Evolutionary conservation across 1,140 invertebrate genomes (phyloP).

Genomic region (Leptestheria dahalacensis): DNA sequence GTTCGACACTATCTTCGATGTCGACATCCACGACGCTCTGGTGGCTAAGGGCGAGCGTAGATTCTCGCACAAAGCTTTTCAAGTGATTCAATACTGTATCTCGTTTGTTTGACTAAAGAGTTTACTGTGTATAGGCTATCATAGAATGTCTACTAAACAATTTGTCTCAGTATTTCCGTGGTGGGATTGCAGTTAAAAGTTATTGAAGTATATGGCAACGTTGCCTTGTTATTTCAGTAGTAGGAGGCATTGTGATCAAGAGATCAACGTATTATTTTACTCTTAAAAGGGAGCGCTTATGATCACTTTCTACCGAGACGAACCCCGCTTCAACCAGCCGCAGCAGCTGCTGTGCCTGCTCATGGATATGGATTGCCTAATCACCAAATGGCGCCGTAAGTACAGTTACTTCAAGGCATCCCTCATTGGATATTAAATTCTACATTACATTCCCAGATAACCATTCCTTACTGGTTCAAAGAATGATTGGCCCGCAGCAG

Average conservation of each 20-base stretch:
- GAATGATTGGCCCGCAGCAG: conserved; percentile 96
- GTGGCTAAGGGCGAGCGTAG: conserved; percentile 70
- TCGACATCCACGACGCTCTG: conserved; percentile 59
- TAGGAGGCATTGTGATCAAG: too few relatives aligned
- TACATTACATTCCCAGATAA: conserved; percentile 51
- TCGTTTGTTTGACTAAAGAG: too few relatives aligned
- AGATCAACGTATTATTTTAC: too few relatives aligned
- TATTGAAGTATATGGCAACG: too few relatives aligned
- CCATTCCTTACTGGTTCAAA: conserved; percentile 95
- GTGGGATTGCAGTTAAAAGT: too few relatives aligned
- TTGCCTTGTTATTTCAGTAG: too few relatives aligned
- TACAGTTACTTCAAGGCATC: too few relatives aligned
- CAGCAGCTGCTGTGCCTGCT: conserved; percentile 83
- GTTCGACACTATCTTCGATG: conserved; percentile 79
- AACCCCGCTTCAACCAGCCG: conserved; percentile 90
- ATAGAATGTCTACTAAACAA: too few relatives aligned
- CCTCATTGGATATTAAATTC: conserved; percentile 18
- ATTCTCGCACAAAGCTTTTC: conserved; percentile 75
- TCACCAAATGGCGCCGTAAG: conserved; percentile 99
- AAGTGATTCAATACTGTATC: conserved; percentile 33
- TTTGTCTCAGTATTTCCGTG: too few relatives aligned
- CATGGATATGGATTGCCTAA: conserved; percentile 94
- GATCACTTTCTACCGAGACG: conserved; percentile 92
- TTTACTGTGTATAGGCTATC: too few relatives aligned
- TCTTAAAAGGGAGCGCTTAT: conserved; percentile 62